phyloP scores from a whole-genome alignment of 2,888 invertebrate genomes.

The Bedellia somnulentella region DNA sequence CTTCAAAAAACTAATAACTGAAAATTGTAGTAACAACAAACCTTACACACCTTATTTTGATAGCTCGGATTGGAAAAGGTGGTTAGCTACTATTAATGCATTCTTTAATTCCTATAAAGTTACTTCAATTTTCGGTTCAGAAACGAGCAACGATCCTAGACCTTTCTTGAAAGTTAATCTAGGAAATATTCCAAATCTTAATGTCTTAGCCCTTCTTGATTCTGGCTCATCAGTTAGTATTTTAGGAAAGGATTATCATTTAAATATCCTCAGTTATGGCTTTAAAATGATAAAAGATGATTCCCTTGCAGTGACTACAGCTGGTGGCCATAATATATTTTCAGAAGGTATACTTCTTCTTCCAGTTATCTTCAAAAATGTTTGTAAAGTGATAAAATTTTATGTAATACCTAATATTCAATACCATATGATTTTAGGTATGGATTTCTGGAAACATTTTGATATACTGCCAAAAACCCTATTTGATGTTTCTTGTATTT shows the following conservation, averaged over 20 bases:
- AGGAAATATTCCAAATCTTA: background rate
- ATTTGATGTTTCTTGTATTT: background rate
- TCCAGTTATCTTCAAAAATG: no score
- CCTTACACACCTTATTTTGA: background rate
- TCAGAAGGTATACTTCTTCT: no score
- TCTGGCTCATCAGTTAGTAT: no score
- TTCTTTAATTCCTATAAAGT: background rate
- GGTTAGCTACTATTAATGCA: background rate
- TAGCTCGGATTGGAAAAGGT: slow-evolving; percentile 1
- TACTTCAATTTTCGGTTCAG: background rate
- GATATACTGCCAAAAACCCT: slow-evolving; percentile 1
- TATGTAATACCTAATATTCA: slow-evolving; percentile 3
- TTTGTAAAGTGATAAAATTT: no score
- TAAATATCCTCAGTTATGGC: background rate
- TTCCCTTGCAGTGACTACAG: background rate
- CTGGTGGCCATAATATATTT: no score
- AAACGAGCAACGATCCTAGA: background rate
- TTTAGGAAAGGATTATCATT: background rate
- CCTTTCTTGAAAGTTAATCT: no score
- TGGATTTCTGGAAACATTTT: slow-evolving; percentile 3
- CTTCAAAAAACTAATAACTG: no score
- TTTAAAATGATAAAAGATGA: background rate
- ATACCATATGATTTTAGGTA: slow-evolving; percentile 1
- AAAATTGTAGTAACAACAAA: background rate
- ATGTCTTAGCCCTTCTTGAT: background rate